Evolutionary conservation across 2,113 vertebrate species (phyloP), one percentile per base, ranked within the genome.

Genomic region (Xenus cinereus): DNA sequence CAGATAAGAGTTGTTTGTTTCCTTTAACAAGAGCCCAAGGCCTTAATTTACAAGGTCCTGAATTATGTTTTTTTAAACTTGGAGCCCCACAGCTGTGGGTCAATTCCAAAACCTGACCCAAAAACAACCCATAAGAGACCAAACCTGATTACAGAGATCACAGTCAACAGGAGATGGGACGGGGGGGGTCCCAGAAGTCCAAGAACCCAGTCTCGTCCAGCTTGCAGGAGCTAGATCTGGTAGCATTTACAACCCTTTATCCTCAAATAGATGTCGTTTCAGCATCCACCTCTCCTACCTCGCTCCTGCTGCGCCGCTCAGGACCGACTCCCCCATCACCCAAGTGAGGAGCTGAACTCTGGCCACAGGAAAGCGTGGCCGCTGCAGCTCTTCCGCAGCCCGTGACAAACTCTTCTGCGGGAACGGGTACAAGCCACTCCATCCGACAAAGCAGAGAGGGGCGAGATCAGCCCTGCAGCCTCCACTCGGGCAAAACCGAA

Each of bases 351-450:
- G 73, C 75, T 45, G 16, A 37, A 41, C 64, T 71, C 69, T 0
- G 0, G 64, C 60, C 3, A 1, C 68, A 50, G 35, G 68, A 57
- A 46, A 66, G 53, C 0, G 0, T 1, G 0, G 66, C 66, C 4
- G 3, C 69, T 48, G 39, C 43, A 57, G 78, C 41, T 45, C 59
- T 76, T 63, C 79, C 45, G 3, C 54, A 62, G 72, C 54, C 51
- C 17, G 12, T 27, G 59, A 48, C 57, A 80, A 50, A 39, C 50
- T 46, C 63, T 64, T 71, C 86, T 8, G 6, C 0, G 0, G 53
- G 35, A 71, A 71, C 0, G 0, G 43, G 59, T 24, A 37, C 4
- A 2, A 74, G 59, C 46, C 8, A 0, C 68, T 23, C 46, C 73
- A 56, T 48, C 77, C 30, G 18, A 8, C 51, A 37, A 20, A 73